A percentile compares a stretch with the other conserved stretches of the same genome.
phyloP scores from a whole-genome alignment of 2,797 vertebrate species.

The Darevskia mixta region DNA sequence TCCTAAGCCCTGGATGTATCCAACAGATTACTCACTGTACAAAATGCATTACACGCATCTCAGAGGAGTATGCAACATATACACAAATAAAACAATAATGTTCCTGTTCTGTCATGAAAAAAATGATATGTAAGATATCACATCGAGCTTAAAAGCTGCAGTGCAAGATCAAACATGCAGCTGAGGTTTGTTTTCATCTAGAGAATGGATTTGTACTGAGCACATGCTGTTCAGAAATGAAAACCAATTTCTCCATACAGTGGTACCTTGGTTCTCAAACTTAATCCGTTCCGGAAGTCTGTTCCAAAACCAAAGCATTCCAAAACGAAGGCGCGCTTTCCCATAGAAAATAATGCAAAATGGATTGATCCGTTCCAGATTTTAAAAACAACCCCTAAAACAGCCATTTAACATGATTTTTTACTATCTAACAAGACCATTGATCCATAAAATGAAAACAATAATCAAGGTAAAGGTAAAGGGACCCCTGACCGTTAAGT shows the following conservation, averaged over 20 bases:
- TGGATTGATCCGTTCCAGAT: too few species aligned
- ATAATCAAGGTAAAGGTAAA: too few species aligned
- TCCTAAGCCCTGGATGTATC: not conserved
- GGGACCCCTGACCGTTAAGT: too few species aligned
- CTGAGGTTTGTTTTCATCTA: not conserved
- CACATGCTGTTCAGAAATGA: slow-evolving; percentile 19
- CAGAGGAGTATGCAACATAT: not conserved
- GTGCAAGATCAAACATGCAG: not conserved
- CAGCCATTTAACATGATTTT: too few species aligned
- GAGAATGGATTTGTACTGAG: slow-evolving; percentile 6
- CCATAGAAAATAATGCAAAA: too few species aligned
- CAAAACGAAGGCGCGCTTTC: too few species aligned
- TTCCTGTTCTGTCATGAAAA: not conserved
- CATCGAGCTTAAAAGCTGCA: not conserved
- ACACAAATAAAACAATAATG: not conserved
- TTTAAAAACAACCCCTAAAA: too few species aligned
- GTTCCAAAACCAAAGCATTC: too few species aligned
- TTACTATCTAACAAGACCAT: too few species aligned
- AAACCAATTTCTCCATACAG: slow-evolving; percentile 14
- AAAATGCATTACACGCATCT: not conserved
- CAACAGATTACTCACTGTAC: not conserved
- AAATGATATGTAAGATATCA: not conserved
- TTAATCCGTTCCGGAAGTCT: too few species aligned
- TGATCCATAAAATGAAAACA: too few species aligned
- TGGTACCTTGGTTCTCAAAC: too few species aligned